Evolutionary conservation across 2,888 invertebrate genomes (phyloP).

Genomic region (Neoitamus cyanurus): DNA sequence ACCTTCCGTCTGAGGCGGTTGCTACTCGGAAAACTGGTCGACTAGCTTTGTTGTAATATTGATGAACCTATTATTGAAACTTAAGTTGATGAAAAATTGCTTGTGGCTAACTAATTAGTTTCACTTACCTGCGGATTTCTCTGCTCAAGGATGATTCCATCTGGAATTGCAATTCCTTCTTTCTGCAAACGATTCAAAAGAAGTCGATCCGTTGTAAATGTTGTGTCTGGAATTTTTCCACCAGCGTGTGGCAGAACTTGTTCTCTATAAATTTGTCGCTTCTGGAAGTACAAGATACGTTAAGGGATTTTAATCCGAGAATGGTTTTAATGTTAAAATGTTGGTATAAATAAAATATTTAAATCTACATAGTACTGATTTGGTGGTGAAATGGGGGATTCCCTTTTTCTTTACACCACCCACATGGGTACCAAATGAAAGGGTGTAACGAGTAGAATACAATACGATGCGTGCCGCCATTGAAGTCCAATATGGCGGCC

Average conservation of each 20-base stretch:
- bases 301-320: no score
- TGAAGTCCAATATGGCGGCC: no score
- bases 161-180: conserved; percentile 72
- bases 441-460: no score
- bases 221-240: conserved; percentile 74
- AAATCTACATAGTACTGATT: no score
- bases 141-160: conserved; percentile 70
- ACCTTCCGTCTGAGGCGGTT: conserved; percentile 69
- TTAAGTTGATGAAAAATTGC: not conserved
- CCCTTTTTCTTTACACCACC: no score
- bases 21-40: conserved; percentile 66
- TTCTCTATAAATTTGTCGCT: conserved; percentile 74
- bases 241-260: conserved; percentile 72
- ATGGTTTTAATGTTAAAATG: no score
- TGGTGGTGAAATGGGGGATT: no score
- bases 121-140: conserved; percentile 63
- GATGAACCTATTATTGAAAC: conserved; percentile 62
- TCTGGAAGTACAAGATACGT: conserved; percentile 61
- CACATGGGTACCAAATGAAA: no score
- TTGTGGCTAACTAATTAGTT: not conserved
- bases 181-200: conserved; percentile 72
- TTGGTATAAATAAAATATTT: no score
- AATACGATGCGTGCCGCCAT: no score
- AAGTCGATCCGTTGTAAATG: conserved; percentile 71
- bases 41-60: conserved; percentile 60